Base-by-base conservation (phyloP, 2,888 invertebrate species). In the Ganaspis brasiliensis region DNA sequence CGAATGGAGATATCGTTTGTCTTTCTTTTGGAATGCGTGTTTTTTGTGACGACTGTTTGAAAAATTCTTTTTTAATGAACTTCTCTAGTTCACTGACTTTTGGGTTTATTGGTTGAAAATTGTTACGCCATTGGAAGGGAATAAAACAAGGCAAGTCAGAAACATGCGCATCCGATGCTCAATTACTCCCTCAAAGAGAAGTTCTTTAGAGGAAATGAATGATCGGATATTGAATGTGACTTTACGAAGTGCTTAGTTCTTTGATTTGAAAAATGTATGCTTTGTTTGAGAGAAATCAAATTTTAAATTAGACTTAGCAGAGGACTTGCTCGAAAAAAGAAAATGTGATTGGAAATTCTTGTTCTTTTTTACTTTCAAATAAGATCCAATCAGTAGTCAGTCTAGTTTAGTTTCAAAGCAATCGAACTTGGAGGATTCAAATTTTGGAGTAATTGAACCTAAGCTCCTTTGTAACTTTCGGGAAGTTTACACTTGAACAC, bases 121-220 rank as follows among this genome's bases (percentile, higher is more conserved):
- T 31, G 61, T 61, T 61, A 61, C 61, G 61, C 35, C 61, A 16
- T 35, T 61, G 61, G 16, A 31, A 61, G 31, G 31, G 63, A 19
- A 37, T 37, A 21, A 63, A 63, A 37, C 63, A 37, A 63, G 37
- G 31, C 37, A 26, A 26, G 9, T 24, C 31, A 16, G 19, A 21
- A 67, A 67, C 40, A 37, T 67, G 67, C 59, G 16, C 59, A 26
- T 26, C 12, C 9, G 40, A 67, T 67, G 67, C 40, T 24, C 40
- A 40, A 67, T 67, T 67, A 45, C 67, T 67, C 24, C 24, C 67
- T 67, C 67, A 67, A 67, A 67, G 67, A 45, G 67, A 45, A 40
- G 67, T 67, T 67, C 40, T 14, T 40, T 8, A 37, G 37, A 67
- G 40, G 40, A 67, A 67, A 67, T 61, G 16, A 61, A 61, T 61